Base-by-base conservation (phyloP, 1,140 invertebrate genomes). In the Bombus pascuorum region DNA sequence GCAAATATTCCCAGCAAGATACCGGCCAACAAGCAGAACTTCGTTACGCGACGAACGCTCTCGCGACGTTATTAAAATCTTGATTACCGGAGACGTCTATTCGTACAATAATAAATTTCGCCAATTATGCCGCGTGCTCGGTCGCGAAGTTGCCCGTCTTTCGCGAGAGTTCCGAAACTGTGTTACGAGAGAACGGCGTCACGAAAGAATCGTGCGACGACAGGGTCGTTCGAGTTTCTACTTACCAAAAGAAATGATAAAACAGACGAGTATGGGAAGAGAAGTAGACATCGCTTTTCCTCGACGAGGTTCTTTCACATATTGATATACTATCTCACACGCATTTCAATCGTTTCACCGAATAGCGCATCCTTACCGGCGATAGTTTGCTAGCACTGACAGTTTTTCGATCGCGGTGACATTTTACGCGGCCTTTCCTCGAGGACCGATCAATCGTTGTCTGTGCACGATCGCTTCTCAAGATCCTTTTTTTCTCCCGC, bases 181-280 rank as follows among this genome's bases (percentile, higher is more conserved):
- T 37, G 68, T 37, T 42, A 39, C 32, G 57, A 10, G 62, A 53
- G 32, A 47, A 47, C 44, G 13, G 32, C 65, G 39, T 25, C 2
- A 28, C 39, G 39, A 9, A 2, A 4, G 28, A 32, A 32, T 34
- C 34, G 34, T 3, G 5, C n/a, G 15, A 32, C 42, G 3, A 34
- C 9, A 44, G 15, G 9, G 0, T 65, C 10, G 10, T n/a, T 1
- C 13, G n/a, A 32, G n/a, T 65, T 15, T 65, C n/a, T 5, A 93
- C 94, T 93, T 83, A 94, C 94, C 93, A 93, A 94, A 94, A 94
- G 83, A 94, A 94, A 94, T 91, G 79, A 94, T 93, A 92, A 94
- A 92, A 89, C 86, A 93, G 91, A 93, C 77, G 86, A 94, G 82
- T 88, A 87, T 86, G 85, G 91, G 90, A 91, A 92, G 91, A 92